Conservation (phyloP, 2,888 invertebrate genomes). For the Mythimna impura region DNA sequence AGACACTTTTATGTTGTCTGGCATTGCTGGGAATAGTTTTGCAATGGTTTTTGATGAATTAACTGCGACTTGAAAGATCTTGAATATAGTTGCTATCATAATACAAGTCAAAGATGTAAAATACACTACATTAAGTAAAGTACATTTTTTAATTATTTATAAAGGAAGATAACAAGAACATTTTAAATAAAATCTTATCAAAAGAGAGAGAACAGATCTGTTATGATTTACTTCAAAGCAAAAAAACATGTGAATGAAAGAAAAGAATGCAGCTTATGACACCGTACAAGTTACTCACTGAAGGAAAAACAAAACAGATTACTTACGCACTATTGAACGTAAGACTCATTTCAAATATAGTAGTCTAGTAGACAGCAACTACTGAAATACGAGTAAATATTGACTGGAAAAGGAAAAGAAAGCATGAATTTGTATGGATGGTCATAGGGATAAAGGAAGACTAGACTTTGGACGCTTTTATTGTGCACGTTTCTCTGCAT, state of each 20-base stretch:
- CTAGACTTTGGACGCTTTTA: too few relatives aligned
- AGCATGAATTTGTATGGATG: neutral
- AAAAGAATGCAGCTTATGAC: conserved; percentile 48
- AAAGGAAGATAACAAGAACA: too few relatives aligned
- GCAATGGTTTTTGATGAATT: neutral
- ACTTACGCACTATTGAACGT: conserved; percentile 49
- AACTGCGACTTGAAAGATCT: neutral
- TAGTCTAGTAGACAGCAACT: neutral
- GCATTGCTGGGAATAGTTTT: conserved; percentile 2
- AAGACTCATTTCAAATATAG: conserved; percentile 25
- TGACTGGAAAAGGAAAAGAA: neutral
- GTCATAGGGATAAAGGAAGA: neutral
- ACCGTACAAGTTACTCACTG: conserved; percentile 52
- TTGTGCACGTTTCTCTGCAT: too few relatives aligned
- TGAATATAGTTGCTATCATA: neutral
- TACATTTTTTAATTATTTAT: too few relatives aligned
- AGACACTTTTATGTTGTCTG: conserved; percentile 35
- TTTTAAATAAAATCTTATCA: too few relatives aligned
- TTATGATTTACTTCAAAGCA: conserved; percentile 21
- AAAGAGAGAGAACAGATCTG: too few relatives aligned
- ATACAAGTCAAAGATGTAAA: neutral
- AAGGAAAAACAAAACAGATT: conserved; percentile 47
- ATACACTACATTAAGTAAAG: neutral
- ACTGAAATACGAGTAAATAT: conserved; percentile 23
- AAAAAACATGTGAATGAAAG: conserved; percentile 40